A percentile compares a stretch with the other conserved stretches of the same genome.
Evolutionary conservation across 2,113 vertebrate genomes (phyloP).

Genomic region (Sinocyclocheilus anophthalmus): DNA sequence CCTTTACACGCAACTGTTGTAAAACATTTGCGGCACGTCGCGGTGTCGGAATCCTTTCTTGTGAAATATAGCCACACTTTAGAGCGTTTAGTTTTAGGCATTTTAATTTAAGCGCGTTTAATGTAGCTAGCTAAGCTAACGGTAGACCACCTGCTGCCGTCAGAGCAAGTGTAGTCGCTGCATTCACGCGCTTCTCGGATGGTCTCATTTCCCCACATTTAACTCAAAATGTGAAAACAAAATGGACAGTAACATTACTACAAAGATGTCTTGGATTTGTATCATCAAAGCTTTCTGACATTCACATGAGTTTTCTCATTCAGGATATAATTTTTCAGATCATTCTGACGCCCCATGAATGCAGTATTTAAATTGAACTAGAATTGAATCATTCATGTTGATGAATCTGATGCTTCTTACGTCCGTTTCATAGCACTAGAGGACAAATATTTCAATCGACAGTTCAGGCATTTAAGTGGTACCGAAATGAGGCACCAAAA

Average conservation of each 20-base stretch:
- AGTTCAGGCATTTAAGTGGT: background rate
- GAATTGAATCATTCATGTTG: background rate
- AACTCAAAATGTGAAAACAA: background rate
- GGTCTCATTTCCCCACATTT: background rate
- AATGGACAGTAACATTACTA: background rate
- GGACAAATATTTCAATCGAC: no score
- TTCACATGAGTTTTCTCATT: background rate
- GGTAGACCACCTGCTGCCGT: background rate
- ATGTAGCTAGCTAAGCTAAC: background rate
- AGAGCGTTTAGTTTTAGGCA: background rate
- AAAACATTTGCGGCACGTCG: no score
- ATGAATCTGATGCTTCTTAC: background rate
- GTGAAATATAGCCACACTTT: background rate
- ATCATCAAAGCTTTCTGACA: background rate
- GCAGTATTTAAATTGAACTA: background rate
- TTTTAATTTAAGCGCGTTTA: background rate
- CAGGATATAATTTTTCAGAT: background rate
- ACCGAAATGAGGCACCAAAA: background rate
- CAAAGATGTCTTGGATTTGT: background rate
- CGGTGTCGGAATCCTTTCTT: no score
- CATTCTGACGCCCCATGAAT: background rate
- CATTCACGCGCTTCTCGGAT: background rate
- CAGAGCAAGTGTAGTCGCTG: background rate
- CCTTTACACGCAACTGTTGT: no score
- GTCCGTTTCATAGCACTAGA: no score